Evolutionary conservation across 2,888 invertebrate species (phyloP), one percentile per base, ranked within the genome.

Genomic region (Andrena camellia): DNA sequence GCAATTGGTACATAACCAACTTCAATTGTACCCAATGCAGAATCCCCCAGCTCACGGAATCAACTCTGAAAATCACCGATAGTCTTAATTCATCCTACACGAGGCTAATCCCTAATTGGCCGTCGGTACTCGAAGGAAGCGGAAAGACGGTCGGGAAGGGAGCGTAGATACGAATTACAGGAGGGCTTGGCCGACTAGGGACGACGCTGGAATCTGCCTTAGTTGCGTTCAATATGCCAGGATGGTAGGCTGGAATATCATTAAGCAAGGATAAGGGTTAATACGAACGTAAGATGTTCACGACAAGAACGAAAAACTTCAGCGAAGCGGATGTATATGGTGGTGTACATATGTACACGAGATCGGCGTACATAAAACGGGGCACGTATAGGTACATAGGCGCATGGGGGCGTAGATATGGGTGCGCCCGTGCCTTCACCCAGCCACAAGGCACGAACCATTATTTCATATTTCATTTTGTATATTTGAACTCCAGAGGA

Each of bases 381-480:
- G 83, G 81, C 80, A 81, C 86, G 79, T 89, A 90, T 88, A 89
- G 87, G 87, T 89, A 92, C 90, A 92, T 91, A 92, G 90, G 90
- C 90, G 91, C 91, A 94, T 92, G 94, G 93, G 94, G 94, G 94
- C 94, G 94, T 94, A 94, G 93, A 94, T 92, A 93, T 94, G 94
- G 94, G 94, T 94, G 94, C 94, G 94, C 94, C 93, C 92, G 91
- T 92, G 92, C 91, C 93, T 93, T 92, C 90, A 91, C 88, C 92
- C 91, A 91, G 92, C 92, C 92, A 92, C 92, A 87, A 90, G 92
- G 92, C 92, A 92, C 92, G 93, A 92, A 92, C 93, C 93, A 94
- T 94, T 93, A 94, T 94, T 94, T 94, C 93, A 94, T 94, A 93
- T 94, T 94, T 94, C 92, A 93, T 94, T 94, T 94, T 94, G 91